Evolutionary conservation across 2,113 vertebrate species (phyloP).

Genomic region (Cyprinodon tularosa): DNA sequence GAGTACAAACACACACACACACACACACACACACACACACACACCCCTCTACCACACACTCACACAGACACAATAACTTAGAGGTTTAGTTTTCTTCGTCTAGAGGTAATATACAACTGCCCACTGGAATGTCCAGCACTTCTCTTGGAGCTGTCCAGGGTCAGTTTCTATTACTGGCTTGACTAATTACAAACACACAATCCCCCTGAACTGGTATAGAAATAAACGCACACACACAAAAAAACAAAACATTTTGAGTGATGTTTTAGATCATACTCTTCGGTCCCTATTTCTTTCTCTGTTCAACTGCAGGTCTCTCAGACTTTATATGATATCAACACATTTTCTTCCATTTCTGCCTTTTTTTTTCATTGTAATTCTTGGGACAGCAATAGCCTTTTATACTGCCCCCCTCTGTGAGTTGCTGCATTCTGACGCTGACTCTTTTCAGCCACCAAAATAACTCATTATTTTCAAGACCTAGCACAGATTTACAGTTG

Average conservation of each 20-base stretch:
- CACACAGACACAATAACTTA: conserved; percentile 2
- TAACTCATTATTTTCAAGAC: conserved; percentile 6
- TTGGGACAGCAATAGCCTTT: conserved; percentile 12
- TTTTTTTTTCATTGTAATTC: not conserved
- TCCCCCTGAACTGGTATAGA: not conserved
- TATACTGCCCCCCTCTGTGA: not conserved
- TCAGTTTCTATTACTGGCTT: not conserved
- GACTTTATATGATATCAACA: conserved; percentile 23
- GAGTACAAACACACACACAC: conserved; percentile 1
- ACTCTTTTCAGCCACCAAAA: conserved; percentile 4
- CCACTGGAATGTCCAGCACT: conserved; percentile 42
- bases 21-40: conserved; percentile 20
- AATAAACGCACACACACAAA: too few species aligned
- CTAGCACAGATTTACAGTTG: not conserved
- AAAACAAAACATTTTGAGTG: conserved; percentile 20
- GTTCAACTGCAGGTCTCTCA: conserved; percentile 35
- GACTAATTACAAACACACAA: conserved; percentile 25
- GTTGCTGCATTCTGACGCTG: not conserved
- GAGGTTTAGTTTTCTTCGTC: conserved; percentile 58
- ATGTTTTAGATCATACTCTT: conserved; percentile 30
- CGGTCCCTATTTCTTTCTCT: conserved; percentile 6
- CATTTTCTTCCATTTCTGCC: conserved; percentile 22
- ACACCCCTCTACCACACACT: conserved; percentile 4
- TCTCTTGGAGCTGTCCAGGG: conserved; percentile 7
- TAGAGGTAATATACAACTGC: conserved; percentile 43